Evolutionary conservation across 2,888 invertebrate genomes (phyloP).

Genomic region (Andricus quercusramuli): DNA sequence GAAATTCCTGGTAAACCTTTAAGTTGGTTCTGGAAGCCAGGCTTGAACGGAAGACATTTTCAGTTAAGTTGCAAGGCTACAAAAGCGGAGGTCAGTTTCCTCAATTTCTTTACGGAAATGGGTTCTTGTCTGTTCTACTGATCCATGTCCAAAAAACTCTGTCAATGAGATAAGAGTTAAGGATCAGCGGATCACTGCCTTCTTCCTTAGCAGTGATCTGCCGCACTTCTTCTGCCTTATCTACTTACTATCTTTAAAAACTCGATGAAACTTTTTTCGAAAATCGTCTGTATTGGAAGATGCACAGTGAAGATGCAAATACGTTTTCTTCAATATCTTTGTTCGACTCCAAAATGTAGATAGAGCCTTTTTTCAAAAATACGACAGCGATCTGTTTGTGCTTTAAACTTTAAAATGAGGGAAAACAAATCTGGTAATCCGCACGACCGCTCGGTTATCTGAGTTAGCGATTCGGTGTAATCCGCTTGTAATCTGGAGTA

Average conservation of each 20-base stretch:
- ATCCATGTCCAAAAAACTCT: slow-evolving; percentile 23
- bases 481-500: too few relatives aligned
- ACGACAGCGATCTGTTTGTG: not conserved
- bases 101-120: slow-evolving; percentile 38
- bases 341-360: too few relatives aligned
- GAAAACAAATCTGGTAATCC: not conserved
- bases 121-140: slow-evolving; percentile 22
- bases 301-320: too few relatives aligned
- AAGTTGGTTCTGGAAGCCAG: slow-evolving; percentile 11
- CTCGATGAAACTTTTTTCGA: too few relatives aligned
- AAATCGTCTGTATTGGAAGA: too few relatives aligned
- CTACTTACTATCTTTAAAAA: too few relatives aligned
- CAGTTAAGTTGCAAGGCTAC: slow-evolving; percentile 5
- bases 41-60: slow-evolving; percentile 20
- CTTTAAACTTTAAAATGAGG: not conserved
- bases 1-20: slow-evolving; percentile 1
- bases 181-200: slow-evolving; percentile 27
- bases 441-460: too few relatives aligned
- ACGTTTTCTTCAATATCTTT: too few relatives aligned
- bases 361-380: too few relatives aligned
- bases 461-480: too few relatives aligned
- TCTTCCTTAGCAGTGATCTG: not conserved
- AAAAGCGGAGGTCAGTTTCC: slow-evolving; percentile 27
- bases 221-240: too few relatives aligned
- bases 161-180: slow-evolving; percentile 3